A percentile compares a stretch with the other conserved stretches of the same genome.
phyloP scores from a whole-genome alignment of 2,888 invertebrate genomes.

The Itoplectis maculator region DNA sequence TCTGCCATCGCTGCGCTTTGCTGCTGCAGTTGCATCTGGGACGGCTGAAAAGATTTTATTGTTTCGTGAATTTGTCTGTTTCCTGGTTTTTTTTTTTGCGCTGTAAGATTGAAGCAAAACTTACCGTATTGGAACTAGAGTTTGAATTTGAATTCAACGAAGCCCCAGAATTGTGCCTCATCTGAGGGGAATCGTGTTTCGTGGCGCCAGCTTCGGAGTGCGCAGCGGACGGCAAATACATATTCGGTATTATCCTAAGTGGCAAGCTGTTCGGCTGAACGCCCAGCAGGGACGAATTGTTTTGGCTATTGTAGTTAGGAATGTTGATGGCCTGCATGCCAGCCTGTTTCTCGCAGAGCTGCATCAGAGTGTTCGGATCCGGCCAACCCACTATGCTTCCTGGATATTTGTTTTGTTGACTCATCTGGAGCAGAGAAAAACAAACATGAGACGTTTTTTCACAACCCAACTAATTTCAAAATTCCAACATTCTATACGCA shows the following conservation, averaged over 20 bases:
- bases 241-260: slow-evolving; percentile 79
- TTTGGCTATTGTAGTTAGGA: slow-evolving; percentile 81
- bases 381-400: slow-evolving; percentile 80
- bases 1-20: slow-evolving; percentile 82
- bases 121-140: slow-evolving; percentile 51
- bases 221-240: slow-evolving; percentile 77
- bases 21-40: slow-evolving; percentile 79
- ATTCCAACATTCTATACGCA: no score
- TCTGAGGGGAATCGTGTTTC: slow-evolving; percentile 70
- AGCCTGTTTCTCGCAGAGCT: slow-evolving; percentile 80
- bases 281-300: slow-evolving; percentile 76
- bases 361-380: slow-evolving; percentile 80
- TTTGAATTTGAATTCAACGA: slow-evolving; percentile 29
- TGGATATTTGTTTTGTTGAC: slow-evolving; percentile 79
- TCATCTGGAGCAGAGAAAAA: slow-evolving; percentile 72
- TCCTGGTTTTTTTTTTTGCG: slow-evolving; percentile 7
- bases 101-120: slow-evolving; percentile 5
- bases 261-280: slow-evolving; percentile 79
- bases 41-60: slow-evolving; percentile 71
- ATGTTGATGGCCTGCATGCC: slow-evolving; percentile 81
- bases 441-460: not conserved
- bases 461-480: not conserved
- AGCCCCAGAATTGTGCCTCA: slow-evolving; percentile 70
- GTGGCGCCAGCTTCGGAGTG: slow-evolving; percentile 72
- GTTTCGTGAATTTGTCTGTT: no score